Conservation (phyloP, 2,113 vertebrate species). For the Aramus guarauna region DNA sequence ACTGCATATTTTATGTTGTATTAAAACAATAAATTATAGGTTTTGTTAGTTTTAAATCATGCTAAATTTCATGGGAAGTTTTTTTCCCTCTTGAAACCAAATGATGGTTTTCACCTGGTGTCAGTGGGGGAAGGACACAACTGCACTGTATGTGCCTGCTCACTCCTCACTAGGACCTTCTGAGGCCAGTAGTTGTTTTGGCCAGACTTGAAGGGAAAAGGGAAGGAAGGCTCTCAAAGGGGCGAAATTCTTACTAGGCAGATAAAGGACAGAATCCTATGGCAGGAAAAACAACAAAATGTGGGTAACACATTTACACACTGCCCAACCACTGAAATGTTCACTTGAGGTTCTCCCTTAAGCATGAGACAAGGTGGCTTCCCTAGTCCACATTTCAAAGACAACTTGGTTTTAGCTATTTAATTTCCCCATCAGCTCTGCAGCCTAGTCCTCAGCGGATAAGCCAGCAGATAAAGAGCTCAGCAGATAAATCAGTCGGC, state of each 20-base stretch:
- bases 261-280: not conserved
- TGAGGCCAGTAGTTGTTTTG: not conserved
- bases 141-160: not conserved
- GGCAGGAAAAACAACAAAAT: not conserved
- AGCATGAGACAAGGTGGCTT: not conserved
- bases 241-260: not conserved
- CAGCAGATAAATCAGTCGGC: not conserved
- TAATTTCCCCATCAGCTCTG: constrained; percentile 10
- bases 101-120: not conserved
- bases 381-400: not conserved
- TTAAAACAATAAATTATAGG: not conserved
- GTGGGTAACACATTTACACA: not conserved
- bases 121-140: not conserved
- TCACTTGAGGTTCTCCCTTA: not conserved
- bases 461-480: constrained; percentile 40
- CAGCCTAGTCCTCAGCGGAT: not conserved
- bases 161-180: not conserved
- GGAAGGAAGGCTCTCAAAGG: not conserved
- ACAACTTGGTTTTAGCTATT: not conserved
- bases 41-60: not conserved
- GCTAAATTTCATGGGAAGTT: not conserved
- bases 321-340: not conserved
- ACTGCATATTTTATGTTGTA: not conserved
- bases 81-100: not conserved
- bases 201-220: not conserved